These are phyloP conservation scores for Tetramorium bicarinatum DNA, from an alignment of 2,888 invertebrate genomes.

Conservation along the genomic window DNA sequence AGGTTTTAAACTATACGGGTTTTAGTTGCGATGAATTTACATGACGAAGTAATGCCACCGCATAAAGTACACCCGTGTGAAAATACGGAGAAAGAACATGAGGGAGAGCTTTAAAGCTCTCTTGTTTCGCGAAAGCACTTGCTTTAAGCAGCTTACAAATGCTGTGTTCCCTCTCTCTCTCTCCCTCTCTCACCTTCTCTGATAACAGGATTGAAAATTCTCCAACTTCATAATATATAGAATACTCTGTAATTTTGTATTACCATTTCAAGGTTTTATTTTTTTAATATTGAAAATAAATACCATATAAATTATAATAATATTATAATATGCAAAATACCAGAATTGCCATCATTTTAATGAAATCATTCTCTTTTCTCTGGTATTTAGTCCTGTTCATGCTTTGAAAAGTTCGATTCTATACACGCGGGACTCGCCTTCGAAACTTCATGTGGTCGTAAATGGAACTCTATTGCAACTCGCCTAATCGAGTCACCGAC, in stretches of 20 bases:
- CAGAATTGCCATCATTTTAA: slow-evolving; percentile 40
- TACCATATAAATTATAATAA: not conserved
- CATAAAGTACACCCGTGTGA: slow-evolving; percentile 57
- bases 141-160: slow-evolving; percentile 74
- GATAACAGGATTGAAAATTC: slow-evolving; percentile 63
- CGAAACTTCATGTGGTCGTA: slow-evolving; percentile 3
- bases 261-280: not conserved
- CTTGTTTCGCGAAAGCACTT: slow-evolving; percentile 71
- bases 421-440: not conserved
- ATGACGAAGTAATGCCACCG: slow-evolving; percentile 49
- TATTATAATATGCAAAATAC: not conserved
- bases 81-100: slow-evolving; percentile 64
- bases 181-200: not conserved
- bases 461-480: slow-evolving; percentile 39
- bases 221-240: slow-evolving; percentile 44
- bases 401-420: not conserved
- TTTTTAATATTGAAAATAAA: not conserved
- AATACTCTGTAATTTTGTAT: not conserved
- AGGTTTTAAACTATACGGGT: slow-evolving; percentile 45
- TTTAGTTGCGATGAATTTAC: slow-evolving; percentile 59
- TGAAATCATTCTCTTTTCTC: not conserved
- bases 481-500: slow-evolving; percentile 47
- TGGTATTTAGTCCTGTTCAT: not conserved
- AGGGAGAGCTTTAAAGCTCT: slow-evolving; percentile 57
- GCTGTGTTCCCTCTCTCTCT: slow-evolving; percentile 38